Percentiles rank a stretch among this genome's conserved stretches.
These are phyloP conservation scores for Serilophus lunatus DNA, from an alignment of 2,113 vertebrate genomes.

Conservation along the genomic window DNA sequence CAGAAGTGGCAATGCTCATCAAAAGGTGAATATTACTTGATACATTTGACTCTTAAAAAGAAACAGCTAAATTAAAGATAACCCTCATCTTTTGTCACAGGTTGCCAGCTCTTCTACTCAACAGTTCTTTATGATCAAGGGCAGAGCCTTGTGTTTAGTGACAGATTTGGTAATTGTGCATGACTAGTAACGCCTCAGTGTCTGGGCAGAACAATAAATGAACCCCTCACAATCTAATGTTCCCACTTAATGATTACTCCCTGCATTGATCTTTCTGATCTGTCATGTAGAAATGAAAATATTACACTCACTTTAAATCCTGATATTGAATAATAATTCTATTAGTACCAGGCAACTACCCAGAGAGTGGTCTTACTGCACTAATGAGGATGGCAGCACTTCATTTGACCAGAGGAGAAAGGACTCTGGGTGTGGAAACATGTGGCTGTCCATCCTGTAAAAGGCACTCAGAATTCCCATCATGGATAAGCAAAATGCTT, in stretches of 20 bases:
- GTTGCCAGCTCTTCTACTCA: background rate
- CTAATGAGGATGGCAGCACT: background rate
- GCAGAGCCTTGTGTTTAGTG: background rate
- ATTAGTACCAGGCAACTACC: background rate
- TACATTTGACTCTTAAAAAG: background rate
- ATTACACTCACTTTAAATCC: background rate
- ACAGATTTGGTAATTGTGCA: background rate
- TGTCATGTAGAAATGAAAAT: background rate
- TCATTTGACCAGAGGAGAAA: background rate
- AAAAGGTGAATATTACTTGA: background rate
- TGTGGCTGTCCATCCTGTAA: background rate
- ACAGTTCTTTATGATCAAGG: background rate
- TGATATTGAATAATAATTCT: constrained; percentile 17
- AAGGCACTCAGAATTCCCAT: background rate
- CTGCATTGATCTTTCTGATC: background rate
- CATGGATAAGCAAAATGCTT: background rate
- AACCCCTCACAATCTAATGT: constrained; percentile 11
- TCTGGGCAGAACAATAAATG: constrained; percentile 16
- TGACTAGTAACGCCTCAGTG: background rate
- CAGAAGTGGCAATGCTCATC: background rate
- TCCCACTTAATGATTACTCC: constrained; percentile 28
- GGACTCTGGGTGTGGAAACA: background rate
- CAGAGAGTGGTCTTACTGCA: background rate
- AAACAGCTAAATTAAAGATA: background rate
- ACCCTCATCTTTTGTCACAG: background rate